A percentile compares a stretch with the other conserved stretches of the same genome.
phyloP scores from a whole-genome alignment of 2,113 vertebrate genomes.

The Brachirus orientalis region DNA sequence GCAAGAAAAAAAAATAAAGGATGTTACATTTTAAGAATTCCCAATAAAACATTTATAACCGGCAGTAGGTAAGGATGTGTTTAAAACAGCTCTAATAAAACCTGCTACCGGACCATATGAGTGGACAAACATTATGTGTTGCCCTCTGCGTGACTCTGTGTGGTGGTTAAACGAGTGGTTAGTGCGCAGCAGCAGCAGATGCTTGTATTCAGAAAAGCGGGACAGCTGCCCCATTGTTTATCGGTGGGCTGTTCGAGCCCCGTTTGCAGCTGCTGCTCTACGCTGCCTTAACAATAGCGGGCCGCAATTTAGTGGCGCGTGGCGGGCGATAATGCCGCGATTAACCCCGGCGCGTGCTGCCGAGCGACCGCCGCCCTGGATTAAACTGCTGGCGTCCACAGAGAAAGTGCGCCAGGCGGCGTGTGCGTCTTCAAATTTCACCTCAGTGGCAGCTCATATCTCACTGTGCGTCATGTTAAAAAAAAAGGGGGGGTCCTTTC shows the following conservation, averaged over 20 bases:
- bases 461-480: too few relatives aligned
- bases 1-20: constrained; percentile 38
- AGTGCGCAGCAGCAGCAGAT: constrained; percentile 84
- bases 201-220: constrained; percentile 73
- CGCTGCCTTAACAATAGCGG: constrained; percentile 76
- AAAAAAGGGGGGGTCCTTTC: too few relatives aligned
- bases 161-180: constrained; percentile 71
- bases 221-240: constrained; percentile 87
- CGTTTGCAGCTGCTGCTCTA: constrained; percentile 81
- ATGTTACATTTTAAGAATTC: not conserved
- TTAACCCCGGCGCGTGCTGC: constrained; percentile 84
- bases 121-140: constrained; percentile 32
- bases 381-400: constrained; percentile 71
- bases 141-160: constrained; percentile 46
- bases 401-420: constrained; percentile 17
- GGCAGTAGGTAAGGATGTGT: too few relatives aligned
- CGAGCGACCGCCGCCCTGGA: constrained; percentile 73
- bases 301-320: constrained; percentile 83
- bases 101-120: constrained; percentile 39
- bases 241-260: constrained; percentile 73
- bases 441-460: not conserved
- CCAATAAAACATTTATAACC: not conserved
- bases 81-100: too few relatives aligned
- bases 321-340: constrained; percentile 84
- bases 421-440: constrained; percentile 41